Conservation (phyloP, 2,888 invertebrate genomes). For the Netelia melanura region DNA sequence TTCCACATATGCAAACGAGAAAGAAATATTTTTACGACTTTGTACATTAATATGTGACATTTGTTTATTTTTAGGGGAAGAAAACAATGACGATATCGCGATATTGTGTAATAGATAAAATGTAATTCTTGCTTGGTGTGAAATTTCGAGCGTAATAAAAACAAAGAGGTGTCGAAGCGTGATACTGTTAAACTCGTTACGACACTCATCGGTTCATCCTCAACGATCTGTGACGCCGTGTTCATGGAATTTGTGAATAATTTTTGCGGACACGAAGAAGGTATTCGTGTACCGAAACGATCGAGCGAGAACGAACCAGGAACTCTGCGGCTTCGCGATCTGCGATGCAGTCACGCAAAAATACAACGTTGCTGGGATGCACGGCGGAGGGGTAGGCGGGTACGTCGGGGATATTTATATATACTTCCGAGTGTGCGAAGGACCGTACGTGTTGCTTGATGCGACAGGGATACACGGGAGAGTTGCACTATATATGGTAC, state of each 20-base stretch:
- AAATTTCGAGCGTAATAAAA: background rate
- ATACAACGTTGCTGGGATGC: background rate
- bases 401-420: background rate
- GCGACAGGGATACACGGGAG: conserved; percentile 67
- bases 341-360: conserved; percentile 21
- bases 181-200: conserved; percentile 5
- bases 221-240: background rate
- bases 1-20: background rate
- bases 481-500: conserved; percentile 32
- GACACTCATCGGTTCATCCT: background rate
- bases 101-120: background rate
- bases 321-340: conserved; percentile 15
- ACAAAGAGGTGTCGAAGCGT: background rate
- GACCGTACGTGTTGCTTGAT: conserved; percentile 43
- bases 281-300: background rate
- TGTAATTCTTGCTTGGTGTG: background rate
- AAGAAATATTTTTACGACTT: background rate
- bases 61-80: no score
- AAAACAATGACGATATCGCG: no score
- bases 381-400: background rate
- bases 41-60: no score
- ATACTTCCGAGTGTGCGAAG: conserved; percentile 2
- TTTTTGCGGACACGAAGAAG: background rate
- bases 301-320: conserved; percentile 12
- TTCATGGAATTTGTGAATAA: background rate